Base-by-base conservation (phyloP, 64 coral and sea anemone genomes). In the Hydrozoanthus tunicans region DNA sequence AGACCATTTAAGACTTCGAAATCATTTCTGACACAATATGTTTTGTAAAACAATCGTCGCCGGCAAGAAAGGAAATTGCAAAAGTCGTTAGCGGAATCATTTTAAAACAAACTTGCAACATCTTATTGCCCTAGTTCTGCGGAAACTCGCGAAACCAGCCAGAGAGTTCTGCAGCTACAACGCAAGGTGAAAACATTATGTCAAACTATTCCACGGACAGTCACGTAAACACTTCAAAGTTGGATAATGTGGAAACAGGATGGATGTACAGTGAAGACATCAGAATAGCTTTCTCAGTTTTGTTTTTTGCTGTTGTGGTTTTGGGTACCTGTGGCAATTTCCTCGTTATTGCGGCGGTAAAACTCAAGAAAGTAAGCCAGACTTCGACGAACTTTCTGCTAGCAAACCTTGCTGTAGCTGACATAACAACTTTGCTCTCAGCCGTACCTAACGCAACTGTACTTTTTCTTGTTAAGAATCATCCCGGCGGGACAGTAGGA, bases 311-410 rank as follows among this genome's bases (percentile, higher is more conserved):
- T 3, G 84, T 88, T 59, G 69, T 88, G 69, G 70, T 60, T 0
- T 11, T 59, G 10, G 84, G 84, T 88, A 88, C 84, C 56, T 88
- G 56, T 25, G 84, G 84, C 3, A 88, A 88, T 32, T 75, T 70
- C 2, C 69, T 88, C 13, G 84, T 88, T 13, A 73, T 88, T 59
- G 56, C 74, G 24, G 84, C 84, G 8, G 69, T 88, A 24, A 88
- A 75, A 56, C 74, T 15, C 7, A 88, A 70, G 52, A 88, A 75
- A 58, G 84, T 88, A 26, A 57, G 69, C 25, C 84, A 75, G 59
- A 88, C 84, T 14, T 88, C 84, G 3, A 88, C 84, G 11, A 88
- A 88, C 12, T 88, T 88, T 11, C 84, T 88, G 70, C 20, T 88
- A 7, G 84, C 84, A 24, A 88, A 88, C 74, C 70, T 88, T 59